A percentile compares a stretch with the other conserved stretches of the same genome.
Evolutionary conservation across 2,113 vertebrate genomes (phyloP).

Genomic region (Mastomys coucha): DNA sequence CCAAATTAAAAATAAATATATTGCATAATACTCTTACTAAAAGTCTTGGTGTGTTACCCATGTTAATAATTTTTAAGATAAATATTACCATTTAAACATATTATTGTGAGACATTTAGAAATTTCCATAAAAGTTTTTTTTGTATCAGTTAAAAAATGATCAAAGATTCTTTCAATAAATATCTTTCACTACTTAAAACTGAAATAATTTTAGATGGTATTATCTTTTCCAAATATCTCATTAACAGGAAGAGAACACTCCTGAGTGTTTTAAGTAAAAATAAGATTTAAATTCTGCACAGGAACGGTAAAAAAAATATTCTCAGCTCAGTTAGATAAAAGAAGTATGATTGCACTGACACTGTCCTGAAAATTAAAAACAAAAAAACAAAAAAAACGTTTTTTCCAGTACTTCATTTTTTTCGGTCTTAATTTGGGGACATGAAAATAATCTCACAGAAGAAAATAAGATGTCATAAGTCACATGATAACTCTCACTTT

Average conservation of each 20-base stretch:
- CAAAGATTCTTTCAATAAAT: conserved; percentile 8
- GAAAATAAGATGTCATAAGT: conserved; percentile 27
- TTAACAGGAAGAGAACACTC: not conserved
- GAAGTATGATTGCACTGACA: not conserved
- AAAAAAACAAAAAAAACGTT: not conserved
- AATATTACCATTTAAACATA: conserved; percentile 23
- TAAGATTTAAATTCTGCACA: not conserved
- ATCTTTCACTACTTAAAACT: not conserved
- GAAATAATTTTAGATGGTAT: conserved; percentile 2
- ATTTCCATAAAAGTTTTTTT: not conserved
- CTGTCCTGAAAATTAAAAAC: not conserved
- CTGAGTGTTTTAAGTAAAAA: not conserved
- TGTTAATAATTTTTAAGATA: not conserved
- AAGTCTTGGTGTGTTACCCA: not conserved
- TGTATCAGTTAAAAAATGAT: conserved; percentile 8
- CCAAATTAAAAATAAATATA: not conserved
- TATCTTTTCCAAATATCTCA: conserved; percentile 24
- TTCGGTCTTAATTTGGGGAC: not conserved
- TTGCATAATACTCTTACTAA: not conserved
- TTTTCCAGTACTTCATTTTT: not conserved
- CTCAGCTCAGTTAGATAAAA: not conserved
- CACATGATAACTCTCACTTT: conserved; percentile 21
- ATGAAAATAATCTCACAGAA: conserved; percentile 33
- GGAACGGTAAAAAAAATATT: not conserved
- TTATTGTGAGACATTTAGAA: not conserved